Percentiles rank a stretch among this genome's conserved stretches.
Evolutionary conservation across 2,888 invertebrate genomes (phyloP).

Genomic region (Orthosia gothica): DNA sequence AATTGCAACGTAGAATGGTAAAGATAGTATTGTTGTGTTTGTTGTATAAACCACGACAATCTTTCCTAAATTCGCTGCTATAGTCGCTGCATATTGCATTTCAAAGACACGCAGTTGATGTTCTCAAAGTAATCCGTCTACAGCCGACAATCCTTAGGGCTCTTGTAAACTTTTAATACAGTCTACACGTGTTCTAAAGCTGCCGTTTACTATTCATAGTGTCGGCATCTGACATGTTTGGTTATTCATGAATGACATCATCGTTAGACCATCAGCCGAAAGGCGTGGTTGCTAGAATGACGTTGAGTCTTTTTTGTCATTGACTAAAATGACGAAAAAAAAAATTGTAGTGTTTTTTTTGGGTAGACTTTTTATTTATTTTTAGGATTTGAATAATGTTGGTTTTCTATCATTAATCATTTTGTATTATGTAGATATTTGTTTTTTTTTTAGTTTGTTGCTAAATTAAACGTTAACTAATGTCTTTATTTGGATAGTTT

Average conservation of each 20-base stretch:
- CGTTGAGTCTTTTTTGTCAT: constrained; percentile 14
- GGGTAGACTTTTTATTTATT: background rate
- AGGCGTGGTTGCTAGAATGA: constrained; percentile 57
- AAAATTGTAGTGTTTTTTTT: background rate
- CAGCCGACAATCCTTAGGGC: constrained; percentile 34
- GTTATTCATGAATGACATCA: constrained; percentile 66
- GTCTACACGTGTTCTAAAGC: constrained; percentile 52
- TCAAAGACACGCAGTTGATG: background rate
- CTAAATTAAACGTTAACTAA: background rate
- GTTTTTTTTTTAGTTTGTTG: background rate
- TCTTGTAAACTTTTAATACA: constrained; percentile 12
- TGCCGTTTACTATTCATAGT: constrained; percentile 62
- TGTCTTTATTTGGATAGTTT: no score
- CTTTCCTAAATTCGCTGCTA: background rate
- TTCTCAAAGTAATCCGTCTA: constrained; percentile 5
- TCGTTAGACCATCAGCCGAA: constrained; percentile 44
- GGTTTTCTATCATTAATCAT: constrained; percentile 6
- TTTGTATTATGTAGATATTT: background rate
- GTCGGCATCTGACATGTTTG: constrained; percentile 35
- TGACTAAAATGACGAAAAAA: constrained; percentile 2
- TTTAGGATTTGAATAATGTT: background rate
- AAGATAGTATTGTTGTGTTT: no score
- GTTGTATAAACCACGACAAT: no score
- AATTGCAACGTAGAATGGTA: no score
- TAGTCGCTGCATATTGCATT: background rate